Conservation (phyloP, 2,113 vertebrate species). For the Corydoras sp. region DNA sequence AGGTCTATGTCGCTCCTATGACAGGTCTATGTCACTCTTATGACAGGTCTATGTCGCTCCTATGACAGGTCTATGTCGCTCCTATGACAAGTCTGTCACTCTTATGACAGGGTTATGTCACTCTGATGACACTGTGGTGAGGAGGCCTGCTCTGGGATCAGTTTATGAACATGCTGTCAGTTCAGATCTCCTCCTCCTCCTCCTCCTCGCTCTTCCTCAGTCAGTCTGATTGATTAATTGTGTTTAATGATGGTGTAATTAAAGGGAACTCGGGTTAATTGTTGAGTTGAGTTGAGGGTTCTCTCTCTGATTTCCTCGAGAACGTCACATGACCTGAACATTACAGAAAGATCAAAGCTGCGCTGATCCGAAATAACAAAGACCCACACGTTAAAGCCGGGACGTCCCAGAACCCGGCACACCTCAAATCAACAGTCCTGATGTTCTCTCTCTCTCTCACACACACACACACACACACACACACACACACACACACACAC, state of each 20-base stretch:
- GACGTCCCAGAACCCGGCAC: too few relatives aligned
- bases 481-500: neutral
- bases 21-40: too few relatives aligned
- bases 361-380: too few relatives aligned
- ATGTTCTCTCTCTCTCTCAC: neutral
- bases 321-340: neutral
- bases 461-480: conserved; percentile 6
- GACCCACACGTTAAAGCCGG: too few relatives aligned
- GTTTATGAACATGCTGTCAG: conserved; percentile 4
- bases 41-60: too few relatives aligned
- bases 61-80: too few relatives aligned
- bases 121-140: too few relatives aligned
- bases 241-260: neutral
- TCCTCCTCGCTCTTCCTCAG: conserved; percentile 6
- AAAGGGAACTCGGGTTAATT: neutral
- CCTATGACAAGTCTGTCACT: too few relatives aligned
- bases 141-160: conserved; percentile 8
- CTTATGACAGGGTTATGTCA: too few relatives aligned
- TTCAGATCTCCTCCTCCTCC: conserved; percentile 11
- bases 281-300: neutral
- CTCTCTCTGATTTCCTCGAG: neutral
- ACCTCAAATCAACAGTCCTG: neutral
- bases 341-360: neutral
- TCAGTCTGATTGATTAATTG: conserved; percentile 19
- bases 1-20: too few relatives aligned